phyloP scores from a whole-genome alignment of 2,797 vertebrate species.

The Enteromius mattozi region DNA sequence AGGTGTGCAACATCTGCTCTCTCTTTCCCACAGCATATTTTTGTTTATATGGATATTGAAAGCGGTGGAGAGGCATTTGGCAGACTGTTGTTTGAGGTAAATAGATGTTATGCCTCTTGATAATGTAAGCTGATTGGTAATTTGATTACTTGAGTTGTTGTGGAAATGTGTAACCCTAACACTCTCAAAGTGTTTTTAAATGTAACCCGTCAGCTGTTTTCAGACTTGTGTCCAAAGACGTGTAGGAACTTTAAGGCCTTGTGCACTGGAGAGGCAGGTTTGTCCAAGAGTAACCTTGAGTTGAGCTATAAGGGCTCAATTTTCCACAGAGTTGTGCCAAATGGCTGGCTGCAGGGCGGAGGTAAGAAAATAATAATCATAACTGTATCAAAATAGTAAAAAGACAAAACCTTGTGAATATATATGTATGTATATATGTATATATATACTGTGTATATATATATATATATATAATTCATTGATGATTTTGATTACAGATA shows the following conservation, averaged over 20 bases:
- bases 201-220: constrained; percentile 81
- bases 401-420: not conserved
- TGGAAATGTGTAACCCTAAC: not conserved
- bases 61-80: constrained; percentile 76
- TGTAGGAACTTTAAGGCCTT: constrained; percentile 86
- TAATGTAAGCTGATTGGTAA: not conserved
- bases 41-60: constrained; percentile 87
- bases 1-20: constrained; percentile 16
- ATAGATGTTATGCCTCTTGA: not conserved
- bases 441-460: not conserved
- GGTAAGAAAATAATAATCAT: constrained; percentile 70
- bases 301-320: constrained; percentile 84
- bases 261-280: constrained; percentile 81
- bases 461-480: not conserved
- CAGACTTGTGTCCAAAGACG: constrained; percentile 87
- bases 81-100: constrained; percentile 89
- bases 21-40: constrained; percentile 80
- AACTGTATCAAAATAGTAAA: not conserved
- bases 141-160: not conserved
- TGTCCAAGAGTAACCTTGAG: constrained; percentile 66
- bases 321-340: constrained; percentile 87
- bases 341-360: constrained; percentile 92
- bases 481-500: constrained; percentile 76
- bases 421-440: not conserved
- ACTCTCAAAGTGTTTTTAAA: not conserved